Conservation (phyloP, 2,113 vertebrate genomes). For the Pelecanus crispus region DNA sequence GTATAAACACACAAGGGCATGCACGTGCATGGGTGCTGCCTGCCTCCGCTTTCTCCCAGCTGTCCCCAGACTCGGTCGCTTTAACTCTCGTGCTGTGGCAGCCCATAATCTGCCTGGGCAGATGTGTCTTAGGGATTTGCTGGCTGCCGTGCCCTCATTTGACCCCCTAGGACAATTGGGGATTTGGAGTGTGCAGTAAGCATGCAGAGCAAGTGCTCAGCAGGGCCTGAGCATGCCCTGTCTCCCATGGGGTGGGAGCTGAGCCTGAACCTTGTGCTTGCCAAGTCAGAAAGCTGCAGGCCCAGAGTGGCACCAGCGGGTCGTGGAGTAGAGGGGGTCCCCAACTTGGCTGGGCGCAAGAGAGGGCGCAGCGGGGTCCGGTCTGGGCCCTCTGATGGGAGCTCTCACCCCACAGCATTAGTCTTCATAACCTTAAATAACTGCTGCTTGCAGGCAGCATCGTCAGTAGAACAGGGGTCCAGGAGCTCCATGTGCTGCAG, state of each 20-base stretch:
- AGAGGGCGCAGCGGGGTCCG: fast-evolving
- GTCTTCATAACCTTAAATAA: background rate
- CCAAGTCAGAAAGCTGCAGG: background rate
- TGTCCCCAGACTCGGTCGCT: background rate
- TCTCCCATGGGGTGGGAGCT: background rate
- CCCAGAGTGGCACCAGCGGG: background rate
- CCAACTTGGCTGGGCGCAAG: fast-evolving
- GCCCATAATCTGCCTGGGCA: background rate
- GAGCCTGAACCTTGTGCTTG: background rate
- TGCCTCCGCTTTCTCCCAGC: background rate
- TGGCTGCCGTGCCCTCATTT: background rate
- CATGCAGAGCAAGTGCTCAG: background rate
- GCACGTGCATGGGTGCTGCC: background rate
- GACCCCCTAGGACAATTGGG: background rate
- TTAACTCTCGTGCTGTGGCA: background rate
- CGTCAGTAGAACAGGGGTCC: fast-evolving
- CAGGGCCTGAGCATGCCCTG: fast-evolving
- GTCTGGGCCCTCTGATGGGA: background rate
- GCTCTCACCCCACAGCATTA: background rate
- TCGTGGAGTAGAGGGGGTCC: background rate
- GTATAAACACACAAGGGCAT: background rate
- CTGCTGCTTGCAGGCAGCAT: background rate
- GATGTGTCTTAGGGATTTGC: constrained; percentile 33
- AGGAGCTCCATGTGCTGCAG: background rate
- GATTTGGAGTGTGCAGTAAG: background rate